These are phyloP conservation scores for Bellardia bayeri DNA, from an alignment of 2,888 invertebrate genomes.

Conservation along the genomic window DNA sequence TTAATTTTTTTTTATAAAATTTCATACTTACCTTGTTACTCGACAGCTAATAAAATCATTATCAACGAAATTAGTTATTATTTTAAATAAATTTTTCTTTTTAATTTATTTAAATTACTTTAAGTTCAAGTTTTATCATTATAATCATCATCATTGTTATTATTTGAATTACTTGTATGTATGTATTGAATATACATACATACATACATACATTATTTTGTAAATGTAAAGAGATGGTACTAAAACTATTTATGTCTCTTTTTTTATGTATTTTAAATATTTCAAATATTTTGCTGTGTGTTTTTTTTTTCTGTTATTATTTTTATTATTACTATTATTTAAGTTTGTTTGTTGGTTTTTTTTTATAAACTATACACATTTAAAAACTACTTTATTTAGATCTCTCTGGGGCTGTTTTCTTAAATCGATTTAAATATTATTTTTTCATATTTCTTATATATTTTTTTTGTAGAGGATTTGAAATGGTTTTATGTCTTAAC, in stretches of 20 bases:
- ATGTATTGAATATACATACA: slow-evolving; percentile 31
- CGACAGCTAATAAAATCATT: not conserved
- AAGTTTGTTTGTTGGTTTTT: not conserved
- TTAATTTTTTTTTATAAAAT: not conserved
- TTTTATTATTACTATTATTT: too few relatives aligned
- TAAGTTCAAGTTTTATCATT: slow-evolving; percentile 26
- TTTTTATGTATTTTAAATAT: slow-evolving; percentile 23
- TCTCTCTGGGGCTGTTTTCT: slow-evolving; percentile 20
- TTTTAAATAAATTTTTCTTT: slow-evolving; percentile 47
- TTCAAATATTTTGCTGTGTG: slow-evolving; percentile 18
- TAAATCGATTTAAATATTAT: not conserved
- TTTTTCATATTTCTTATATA: slow-evolving; percentile 3
- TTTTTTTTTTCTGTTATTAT: not conserved
- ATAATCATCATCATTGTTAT: not conserved
- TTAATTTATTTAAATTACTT: slow-evolving; percentile 47
- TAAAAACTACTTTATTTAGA: slow-evolving; percentile 57
- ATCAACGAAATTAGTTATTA: not conserved
- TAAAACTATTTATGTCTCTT: slow-evolving; percentile 48
- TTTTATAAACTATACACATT: slow-evolving; percentile 59
- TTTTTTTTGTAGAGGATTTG: not conserved
- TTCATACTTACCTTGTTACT: not conserved
- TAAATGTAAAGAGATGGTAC: slow-evolving; percentile 35
- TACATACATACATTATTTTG: slow-evolving; percentile 34
- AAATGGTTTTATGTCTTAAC: slow-evolving; percentile 21
- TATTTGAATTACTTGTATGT: slow-evolving; percentile 28